Conservation (phyloP, 2,888 invertebrate genomes). For the Hydraecia micacea region DNA sequence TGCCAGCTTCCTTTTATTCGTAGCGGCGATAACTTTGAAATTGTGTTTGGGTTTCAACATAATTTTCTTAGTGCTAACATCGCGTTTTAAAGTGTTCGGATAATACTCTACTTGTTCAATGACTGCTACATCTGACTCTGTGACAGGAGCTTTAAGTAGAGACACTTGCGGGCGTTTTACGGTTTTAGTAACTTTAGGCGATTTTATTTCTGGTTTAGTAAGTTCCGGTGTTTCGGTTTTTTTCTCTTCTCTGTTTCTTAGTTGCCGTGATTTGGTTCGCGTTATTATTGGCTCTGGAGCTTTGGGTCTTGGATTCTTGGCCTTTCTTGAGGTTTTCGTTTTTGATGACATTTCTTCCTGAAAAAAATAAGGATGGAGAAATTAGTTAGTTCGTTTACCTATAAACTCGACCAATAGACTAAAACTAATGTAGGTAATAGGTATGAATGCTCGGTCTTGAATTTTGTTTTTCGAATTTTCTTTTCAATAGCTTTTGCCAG, state of each 20-base stretch:
- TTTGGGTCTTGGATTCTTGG: slow-evolving; percentile 19
- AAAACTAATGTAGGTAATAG: no score
- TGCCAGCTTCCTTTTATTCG: slow-evolving; percentile 78
- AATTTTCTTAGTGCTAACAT: slow-evolving; percentile 69
- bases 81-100: slow-evolving; percentile 76
- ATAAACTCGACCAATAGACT: neutral
- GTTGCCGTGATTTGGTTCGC: slow-evolving; percentile 71
- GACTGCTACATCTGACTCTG: slow-evolving; percentile 14
- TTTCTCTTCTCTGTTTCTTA: slow-evolving; percentile 42
- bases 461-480: no score
- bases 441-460: no score
- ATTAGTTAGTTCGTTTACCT: neutral
- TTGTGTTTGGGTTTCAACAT: slow-evolving; percentile 75
- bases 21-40: slow-evolving; percentile 74
- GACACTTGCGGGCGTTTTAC: slow-evolving; percentile 43
- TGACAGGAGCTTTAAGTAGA: slow-evolving; percentile 42
- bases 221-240: slow-evolving; percentile 46
- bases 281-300: slow-evolving; percentile 73
- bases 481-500: no score
- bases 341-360: slow-evolving; percentile 59
- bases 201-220: slow-evolving; percentile 55
- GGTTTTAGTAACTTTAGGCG: slow-evolving; percentile 44
- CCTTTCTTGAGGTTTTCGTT: slow-evolving; percentile 44
- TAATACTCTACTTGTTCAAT: slow-evolving; percentile 72
- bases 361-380: slow-evolving; percentile 15